Conservation (phyloP, 2,888 invertebrate species). For the Ochlodes sylvanus region DNA sequence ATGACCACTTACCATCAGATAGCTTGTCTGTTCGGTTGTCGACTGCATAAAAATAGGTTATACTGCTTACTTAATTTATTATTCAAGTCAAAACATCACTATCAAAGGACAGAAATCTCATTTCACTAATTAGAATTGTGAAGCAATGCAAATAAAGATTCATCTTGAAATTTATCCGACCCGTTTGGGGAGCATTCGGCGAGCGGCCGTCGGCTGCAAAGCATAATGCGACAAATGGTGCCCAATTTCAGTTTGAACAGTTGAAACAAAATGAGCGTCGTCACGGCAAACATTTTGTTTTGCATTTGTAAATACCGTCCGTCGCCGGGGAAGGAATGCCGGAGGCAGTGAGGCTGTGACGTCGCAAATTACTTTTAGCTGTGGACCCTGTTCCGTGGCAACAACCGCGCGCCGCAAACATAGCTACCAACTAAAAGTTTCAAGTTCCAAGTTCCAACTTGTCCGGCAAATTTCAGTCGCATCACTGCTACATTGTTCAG, state of each 20-base stretch:
- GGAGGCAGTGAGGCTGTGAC: conserved; percentile 60
- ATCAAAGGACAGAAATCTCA: background rate
- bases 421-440: conserved; percentile 73
- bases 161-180: conserved; percentile 4
- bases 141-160: conserved; percentile 9
- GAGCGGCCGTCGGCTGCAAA: background rate
- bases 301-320: conserved; percentile 68
- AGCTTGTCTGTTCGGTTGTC: too few species aligned
- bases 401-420: conserved; percentile 71
- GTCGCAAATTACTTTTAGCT: conserved; percentile 75
- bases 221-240: conserved; percentile 13
- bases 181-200: conserved; percentile 13
- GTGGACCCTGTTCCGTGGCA: conserved; percentile 69
- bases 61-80: background rate
- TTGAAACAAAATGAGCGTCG: conserved; percentile 63
- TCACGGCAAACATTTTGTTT: conserved; percentile 72
- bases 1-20: too few species aligned
- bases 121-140: conserved; percentile 1
- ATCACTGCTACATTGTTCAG: conserved; percentile 45
- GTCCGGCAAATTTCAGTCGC: conserved; percentile 56
- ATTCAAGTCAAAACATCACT: background rate
- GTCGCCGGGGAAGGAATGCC: conserved; percentile 44
- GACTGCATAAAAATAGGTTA: too few species aligned
- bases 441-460: conserved; percentile 51
- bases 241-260: conserved; percentile 45